Evolutionary conservation across 2,113 vertebrate species (phyloP).

Genomic region (Phyllopteryx taeniolatus): DNA sequence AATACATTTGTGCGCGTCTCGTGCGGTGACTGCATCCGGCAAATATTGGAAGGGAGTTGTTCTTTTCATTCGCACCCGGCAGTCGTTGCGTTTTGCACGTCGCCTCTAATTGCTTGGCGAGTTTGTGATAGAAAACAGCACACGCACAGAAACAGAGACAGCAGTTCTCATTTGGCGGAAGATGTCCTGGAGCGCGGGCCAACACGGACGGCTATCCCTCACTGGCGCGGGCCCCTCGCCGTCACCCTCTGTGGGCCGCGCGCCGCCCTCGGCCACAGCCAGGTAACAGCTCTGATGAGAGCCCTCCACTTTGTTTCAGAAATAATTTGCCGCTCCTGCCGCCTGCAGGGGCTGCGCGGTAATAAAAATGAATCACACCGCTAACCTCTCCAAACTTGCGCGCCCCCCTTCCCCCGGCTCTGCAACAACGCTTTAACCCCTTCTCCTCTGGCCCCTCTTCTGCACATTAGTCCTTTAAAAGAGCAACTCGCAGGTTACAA

Average conservation of each 20-base stretch:
- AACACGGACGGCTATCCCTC: conserved; percentile 77
- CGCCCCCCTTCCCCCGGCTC: conserved; percentile 17
- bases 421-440: conserved; percentile 56
- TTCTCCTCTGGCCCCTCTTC: conserved; percentile 15
- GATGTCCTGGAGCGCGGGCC: conserved; percentile 72
- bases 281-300: conserved; percentile 82
- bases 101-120: conserved; percentile 74
- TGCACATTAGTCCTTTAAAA: conserved; percentile 2
- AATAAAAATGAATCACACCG: conserved; percentile 83
- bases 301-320: conserved; percentile 83
- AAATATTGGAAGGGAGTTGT: conserved; percentile 54
- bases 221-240: conserved; percentile 65
- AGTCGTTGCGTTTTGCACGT: conserved; percentile 70
- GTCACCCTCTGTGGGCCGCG: conserved; percentile 64
- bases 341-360: conserved; percentile 73
- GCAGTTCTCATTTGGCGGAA: conserved; percentile 59
- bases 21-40: conserved; percentile 6
- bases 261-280: conserved; percentile 67
- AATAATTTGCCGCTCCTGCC: conserved; percentile 80
- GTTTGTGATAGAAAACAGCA: conserved; percentile 53
- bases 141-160: conserved; percentile 20
- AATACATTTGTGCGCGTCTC: conserved; percentile 12
- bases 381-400: conserved; percentile 72
- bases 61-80: conserved; percentile 74
- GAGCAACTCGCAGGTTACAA: conserved; percentile 50